Conservation (phyloP, 2,797 vertebrate genomes). For the Pantherophis alleghaniensis region DNA sequence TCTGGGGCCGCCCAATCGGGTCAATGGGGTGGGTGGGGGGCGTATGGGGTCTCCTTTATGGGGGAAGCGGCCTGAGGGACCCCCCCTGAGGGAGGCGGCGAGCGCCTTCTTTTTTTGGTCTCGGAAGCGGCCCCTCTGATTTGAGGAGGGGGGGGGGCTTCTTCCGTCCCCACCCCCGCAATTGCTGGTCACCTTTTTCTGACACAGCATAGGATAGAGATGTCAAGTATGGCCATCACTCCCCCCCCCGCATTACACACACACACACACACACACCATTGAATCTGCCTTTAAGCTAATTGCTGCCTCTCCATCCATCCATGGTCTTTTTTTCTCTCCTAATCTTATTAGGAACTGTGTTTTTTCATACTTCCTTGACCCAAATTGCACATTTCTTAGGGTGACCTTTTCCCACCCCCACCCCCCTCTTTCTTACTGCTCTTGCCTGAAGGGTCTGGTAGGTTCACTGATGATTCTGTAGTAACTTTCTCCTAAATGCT, state of each 20-base stretch:
- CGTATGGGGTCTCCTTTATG: neutral
- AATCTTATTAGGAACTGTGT: neutral
- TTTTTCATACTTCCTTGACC: neutral
- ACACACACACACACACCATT: too few species aligned
- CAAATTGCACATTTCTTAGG: neutral
- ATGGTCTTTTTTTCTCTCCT: neutral
- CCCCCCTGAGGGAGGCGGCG: neutral
- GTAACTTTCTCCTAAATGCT: neutral
- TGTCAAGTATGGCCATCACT: neutral
- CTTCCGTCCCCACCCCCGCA: too few species aligned
- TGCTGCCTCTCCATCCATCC: neutral
- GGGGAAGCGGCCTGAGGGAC: neutral
- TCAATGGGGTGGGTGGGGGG: too few species aligned
- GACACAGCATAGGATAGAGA: neutral
- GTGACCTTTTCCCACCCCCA: too few species aligned
- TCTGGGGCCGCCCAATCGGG: neutral
- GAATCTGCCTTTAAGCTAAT: neutral
- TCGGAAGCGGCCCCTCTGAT: neutral
- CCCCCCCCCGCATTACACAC: neutral
- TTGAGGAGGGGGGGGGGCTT: neutral
- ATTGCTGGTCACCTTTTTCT: neutral
- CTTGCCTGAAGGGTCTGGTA: neutral
- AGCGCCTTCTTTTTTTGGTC: neutral
- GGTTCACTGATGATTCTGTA: neutral
- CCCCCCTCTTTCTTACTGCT: fast-evolving